Percentiles rank a stretch among this genome's conserved stretches.
These are phyloP conservation scores for Tor tambroides DNA, from an alignment of 2,113 vertebrate genomes.

Conservation along the genomic window DNA sequence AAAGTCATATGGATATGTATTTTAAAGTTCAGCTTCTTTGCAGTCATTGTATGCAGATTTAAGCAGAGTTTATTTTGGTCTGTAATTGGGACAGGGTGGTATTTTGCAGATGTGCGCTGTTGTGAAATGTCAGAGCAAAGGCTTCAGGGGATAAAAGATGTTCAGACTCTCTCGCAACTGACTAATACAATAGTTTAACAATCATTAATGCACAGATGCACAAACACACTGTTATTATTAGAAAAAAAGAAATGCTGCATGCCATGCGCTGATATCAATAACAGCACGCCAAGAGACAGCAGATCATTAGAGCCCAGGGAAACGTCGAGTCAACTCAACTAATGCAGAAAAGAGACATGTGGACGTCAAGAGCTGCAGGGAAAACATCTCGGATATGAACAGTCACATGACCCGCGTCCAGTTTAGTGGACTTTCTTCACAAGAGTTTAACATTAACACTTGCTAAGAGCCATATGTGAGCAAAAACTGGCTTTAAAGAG, in stretches of 20 bases:
- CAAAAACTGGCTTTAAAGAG: too few relatives aligned
- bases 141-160: conserved; percentile 22
- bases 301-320: neutral
- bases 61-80: neutral
- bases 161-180: neutral
- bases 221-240: conserved; percentile 1
- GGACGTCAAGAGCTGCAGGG: too few relatives aligned
- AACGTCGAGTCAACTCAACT: neutral
- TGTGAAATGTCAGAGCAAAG: conserved; percentile 1
- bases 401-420: too few relatives aligned
- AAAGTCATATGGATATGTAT: neutral
- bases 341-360: neutral
- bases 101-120: conserved; percentile 12
- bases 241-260: too few relatives aligned
- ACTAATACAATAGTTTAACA: neutral
- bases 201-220: neutral
- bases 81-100: neutral
- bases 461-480: too few relatives aligned
- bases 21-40: neutral
- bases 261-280: neutral
- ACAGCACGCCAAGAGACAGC: neutral
- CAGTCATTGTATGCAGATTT: neutral
- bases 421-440: too few relatives aligned
- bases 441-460: too few relatives aligned
- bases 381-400: too few relatives aligned